Base-by-base conservation (phyloP, 2,113 vertebrate genomes). In the Verasper variegatus region DNA sequence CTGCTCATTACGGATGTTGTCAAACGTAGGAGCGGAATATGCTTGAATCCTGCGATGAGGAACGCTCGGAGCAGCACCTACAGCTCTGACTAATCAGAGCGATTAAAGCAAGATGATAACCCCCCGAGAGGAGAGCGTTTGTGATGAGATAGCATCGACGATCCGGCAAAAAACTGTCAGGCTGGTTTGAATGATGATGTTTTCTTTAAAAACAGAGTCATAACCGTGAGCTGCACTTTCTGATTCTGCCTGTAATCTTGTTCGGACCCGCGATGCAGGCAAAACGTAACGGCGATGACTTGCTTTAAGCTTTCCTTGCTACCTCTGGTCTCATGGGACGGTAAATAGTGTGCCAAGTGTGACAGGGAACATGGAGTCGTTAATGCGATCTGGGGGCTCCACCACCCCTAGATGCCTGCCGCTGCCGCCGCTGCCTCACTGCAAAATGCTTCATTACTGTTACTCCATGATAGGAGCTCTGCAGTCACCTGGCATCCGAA, bases 391-490 rank as follows among this genome's bases (percentile, higher is more conserved):
- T 8, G 2, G 26, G 63, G 54, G 84, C 80, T 74, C 64, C 71
- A 23, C 80, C 78, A 45, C 82, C 72, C 68, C 78, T 71, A 59
- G 79, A 80, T 12, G 57, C 23, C 23, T 2, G 23, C 24, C 24
- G 24, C 24, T 2, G 24, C 31, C 27, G 27, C 63, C 68, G 63
- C 70, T 54, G 69, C 51, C 75, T 78, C 75, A 1, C 35, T 81
- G 71, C 31, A 81, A 74, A 80, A 80, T 65, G 71, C 74, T 87
- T 82, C 84, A 88, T 88, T 83, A 80, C 73, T 71, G 86, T 82
- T 79, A 45, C 77, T 86, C 62, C 64, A 67, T 83, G 77, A 88
- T 78, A 76, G 71, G 71, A 89, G 62, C 84, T 83, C 83, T 68
- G 78, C 68, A 81, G n/a, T 86, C 71, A 60, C 74, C 68, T 60